phyloP scores from a whole-genome alignment of 1,140 invertebrate genomes.

The Spodoptera litura region DNA sequence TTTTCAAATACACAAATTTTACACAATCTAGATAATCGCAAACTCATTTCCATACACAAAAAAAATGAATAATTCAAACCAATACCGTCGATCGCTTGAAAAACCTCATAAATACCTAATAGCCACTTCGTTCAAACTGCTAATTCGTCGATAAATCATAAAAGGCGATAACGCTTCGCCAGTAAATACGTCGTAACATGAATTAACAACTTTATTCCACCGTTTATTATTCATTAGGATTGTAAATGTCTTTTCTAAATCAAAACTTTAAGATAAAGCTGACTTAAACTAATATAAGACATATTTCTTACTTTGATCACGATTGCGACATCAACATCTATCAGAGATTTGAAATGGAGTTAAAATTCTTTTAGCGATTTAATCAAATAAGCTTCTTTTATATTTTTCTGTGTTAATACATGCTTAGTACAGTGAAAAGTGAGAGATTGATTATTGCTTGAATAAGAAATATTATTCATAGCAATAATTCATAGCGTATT shows the following conservation, averaged over 20 bases:
- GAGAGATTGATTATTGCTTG: not conserved
- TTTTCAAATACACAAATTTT: not conserved
- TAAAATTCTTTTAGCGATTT: conserved; percentile 26
- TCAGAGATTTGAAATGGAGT: not conserved
- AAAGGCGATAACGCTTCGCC: conserved; percentile 1
- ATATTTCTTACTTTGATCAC: conserved; percentile 18
- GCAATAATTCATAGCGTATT: too few relatives aligned
- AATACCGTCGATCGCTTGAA: conserved; percentile 8
- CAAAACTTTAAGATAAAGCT: conserved; percentile 12
- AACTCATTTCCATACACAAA: not conserved
- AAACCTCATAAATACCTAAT: conserved; percentile 35
- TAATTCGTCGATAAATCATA: conserved; percentile 35
- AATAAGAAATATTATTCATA: too few relatives aligned
- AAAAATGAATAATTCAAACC: not conserved
- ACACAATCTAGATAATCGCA: not conserved
- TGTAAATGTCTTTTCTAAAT: conserved; percentile 24
- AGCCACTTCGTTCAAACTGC: not conserved
- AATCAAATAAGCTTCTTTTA: not conserved
- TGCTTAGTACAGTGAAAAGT: not conserved
- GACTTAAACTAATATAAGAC: conserved; percentile 23
- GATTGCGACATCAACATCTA: not conserved
- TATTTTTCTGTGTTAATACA: not conserved
- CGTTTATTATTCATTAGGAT: conserved; percentile 31
- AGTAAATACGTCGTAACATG: conserved; percentile 31
- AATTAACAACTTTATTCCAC: conserved; percentile 37